phyloP scores from a whole-genome alignment of 1,140 invertebrate genomes.

The Teleopsis dalmanni region DNA sequence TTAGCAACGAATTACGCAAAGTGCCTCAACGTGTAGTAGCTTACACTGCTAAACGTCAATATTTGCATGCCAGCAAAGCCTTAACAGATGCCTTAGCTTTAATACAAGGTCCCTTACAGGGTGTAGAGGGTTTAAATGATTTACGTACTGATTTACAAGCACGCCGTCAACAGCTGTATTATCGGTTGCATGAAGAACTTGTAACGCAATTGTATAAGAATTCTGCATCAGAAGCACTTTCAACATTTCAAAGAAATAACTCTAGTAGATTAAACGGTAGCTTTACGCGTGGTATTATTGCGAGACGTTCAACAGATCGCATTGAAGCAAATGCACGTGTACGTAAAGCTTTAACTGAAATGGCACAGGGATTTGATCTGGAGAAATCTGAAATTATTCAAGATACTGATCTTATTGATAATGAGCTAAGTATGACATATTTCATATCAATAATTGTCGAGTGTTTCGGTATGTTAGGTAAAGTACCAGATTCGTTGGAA shows the following conservation, averaged over 20 bases:
- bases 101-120: conserved; percentile 63
- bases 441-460: conserved; percentile 78
- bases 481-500: conserved; percentile 77
- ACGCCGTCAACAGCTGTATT: conserved; percentile 66
- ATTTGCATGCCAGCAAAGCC: conserved; percentile 77
- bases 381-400: conserved; percentile 50
- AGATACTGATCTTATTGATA: conserved; percentile 55
- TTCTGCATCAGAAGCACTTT: conserved; percentile 51
- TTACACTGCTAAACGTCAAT: conserved; percentile 67
- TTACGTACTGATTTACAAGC: conserved; percentile 62
- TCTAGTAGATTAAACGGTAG: conserved; percentile 51
- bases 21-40: conserved; percentile 68
- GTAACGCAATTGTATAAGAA: conserved; percentile 67
- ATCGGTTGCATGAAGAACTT: conserved; percentile 63
- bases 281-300: conserved; percentile 49
- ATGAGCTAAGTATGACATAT: conserved; percentile 61
- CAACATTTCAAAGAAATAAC: conserved; percentile 52
- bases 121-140: conserved; percentile 75
- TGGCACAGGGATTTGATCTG: conserved; percentile 38
- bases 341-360: conserved; percentile 45
- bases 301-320: conserved; percentile 48
- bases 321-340: conserved; percentile 44
- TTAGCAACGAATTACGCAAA: conserved; percentile 66
- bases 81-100: conserved; percentile 62
- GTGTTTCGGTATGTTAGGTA: conserved; percentile 75